These are phyloP conservation scores for Laupala kohalensis DNA, from an alignment of 1,140 invertebrate genomes.

Conservation along the genomic window DNA sequence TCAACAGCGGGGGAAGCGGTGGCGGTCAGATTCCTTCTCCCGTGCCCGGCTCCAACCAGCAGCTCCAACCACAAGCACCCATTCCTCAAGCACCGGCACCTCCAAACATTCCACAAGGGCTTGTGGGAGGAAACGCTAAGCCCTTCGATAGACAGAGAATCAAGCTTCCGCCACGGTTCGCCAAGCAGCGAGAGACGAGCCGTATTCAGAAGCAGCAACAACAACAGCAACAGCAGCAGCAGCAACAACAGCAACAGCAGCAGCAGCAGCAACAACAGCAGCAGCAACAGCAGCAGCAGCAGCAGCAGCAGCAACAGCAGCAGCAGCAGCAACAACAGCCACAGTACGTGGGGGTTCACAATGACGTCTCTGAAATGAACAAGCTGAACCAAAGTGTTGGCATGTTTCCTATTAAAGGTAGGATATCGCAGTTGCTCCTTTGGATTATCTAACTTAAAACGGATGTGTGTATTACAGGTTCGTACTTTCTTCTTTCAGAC, in stretches of 20 bases:
- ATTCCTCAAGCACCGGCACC: not conserved
- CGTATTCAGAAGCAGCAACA: conserved; percentile 25
- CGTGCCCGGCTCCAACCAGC: not conserved
- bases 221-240: not conserved
- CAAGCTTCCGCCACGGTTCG: conserved; percentile 66
- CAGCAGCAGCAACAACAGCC: conserved; percentile 24
- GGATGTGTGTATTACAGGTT: not conserved
- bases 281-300: conserved; percentile 11
- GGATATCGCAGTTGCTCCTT: conserved; percentile 8
- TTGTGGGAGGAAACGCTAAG: conserved; percentile 16
- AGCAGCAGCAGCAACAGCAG: conserved; percentile 29
- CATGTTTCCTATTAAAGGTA: conserved; percentile 31
- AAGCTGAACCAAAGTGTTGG: conserved; percentile 27
- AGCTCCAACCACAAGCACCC: not conserved
- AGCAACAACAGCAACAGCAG: not conserved
- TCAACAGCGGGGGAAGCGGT: not conserved
- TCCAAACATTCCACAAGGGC: conserved; percentile 5
- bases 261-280: not conserved
- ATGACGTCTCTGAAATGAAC: conserved; percentile 30
- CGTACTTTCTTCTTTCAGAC: not conserved
- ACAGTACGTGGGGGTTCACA: conserved; percentile 23
- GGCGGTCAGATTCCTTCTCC: not conserved
- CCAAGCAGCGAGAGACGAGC: conserved; percentile 52
- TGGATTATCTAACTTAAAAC: not conserved
- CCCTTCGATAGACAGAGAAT: conserved; percentile 22